Evolutionary conservation across 2,888 invertebrate species (phyloP).

Genomic region (Asteroscopus sphinx): DNA sequence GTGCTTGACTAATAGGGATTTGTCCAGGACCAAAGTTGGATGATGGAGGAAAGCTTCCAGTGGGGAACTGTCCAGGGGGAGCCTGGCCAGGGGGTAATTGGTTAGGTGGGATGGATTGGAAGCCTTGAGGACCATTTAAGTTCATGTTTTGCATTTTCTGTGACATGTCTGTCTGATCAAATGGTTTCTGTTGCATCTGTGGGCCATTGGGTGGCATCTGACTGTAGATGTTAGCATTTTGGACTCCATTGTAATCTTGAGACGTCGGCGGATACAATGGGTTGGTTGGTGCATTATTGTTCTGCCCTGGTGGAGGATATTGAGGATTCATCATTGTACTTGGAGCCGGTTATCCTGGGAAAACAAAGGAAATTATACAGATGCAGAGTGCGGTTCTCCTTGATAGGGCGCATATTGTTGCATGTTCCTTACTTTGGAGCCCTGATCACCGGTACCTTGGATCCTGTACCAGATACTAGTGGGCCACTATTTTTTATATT

Average conservation of each 20-base stretch:
- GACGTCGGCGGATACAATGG: slow-evolving; percentile 78
- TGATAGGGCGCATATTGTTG: too few relatives aligned
- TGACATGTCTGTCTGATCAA: slow-evolving; percentile 76
- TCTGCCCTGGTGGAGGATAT: slow-evolving; percentile 84
- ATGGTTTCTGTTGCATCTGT: slow-evolving; percentile 57
- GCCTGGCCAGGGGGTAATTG: slow-evolving; percentile 78
- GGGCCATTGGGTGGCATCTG: slow-evolving; percentile 71
- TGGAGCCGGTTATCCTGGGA: slow-evolving; percentile 73
- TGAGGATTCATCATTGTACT: slow-evolving; percentile 86
- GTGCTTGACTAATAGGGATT: slow-evolving; percentile 61
- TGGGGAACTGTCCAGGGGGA: slow-evolving; percentile 72
- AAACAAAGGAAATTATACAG: background rate
- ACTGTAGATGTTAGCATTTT: slow-evolving; percentile 79
- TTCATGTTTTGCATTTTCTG: slow-evolving; percentile 86
- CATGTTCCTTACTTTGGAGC: too few relatives aligned
- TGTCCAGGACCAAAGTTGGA: slow-evolving; percentile 70
- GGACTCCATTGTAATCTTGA: slow-evolving; percentile 82
- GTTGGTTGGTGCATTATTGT: slow-evolving; percentile 83
- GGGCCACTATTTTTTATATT: too few relatives aligned
- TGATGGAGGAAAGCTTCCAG: slow-evolving; percentile 70
- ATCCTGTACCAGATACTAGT: too few relatives aligned
- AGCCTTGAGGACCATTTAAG: slow-evolving; percentile 79
- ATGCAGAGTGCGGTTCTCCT: too few relatives aligned
- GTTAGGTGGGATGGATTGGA: slow-evolving; percentile 73
- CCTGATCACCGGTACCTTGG: too few relatives aligned